These are phyloP conservation scores for Xanthorhoe spadicearia DNA, from an alignment of 2,888 invertebrate genomes.

Conservation along the genomic window DNA sequence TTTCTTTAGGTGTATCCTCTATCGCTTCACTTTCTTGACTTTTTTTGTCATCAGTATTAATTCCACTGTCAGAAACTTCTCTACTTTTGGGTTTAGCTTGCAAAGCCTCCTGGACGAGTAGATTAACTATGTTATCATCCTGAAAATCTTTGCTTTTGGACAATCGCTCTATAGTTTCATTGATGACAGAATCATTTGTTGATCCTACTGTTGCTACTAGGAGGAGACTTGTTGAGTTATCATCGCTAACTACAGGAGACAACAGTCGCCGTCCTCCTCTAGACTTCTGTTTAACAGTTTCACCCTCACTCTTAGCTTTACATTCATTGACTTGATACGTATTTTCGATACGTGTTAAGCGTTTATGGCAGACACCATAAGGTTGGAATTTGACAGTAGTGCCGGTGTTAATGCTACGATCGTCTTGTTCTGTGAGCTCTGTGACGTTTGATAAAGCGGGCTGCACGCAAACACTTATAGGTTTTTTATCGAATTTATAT, in stretches of 20 bases:
- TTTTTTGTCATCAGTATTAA: conserved; percentile 50
- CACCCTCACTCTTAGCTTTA: conserved; percentile 53
- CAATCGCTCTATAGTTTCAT: conserved; percentile 59
- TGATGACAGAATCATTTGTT: conserved; percentile 60
- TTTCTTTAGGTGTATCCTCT: conserved; percentile 51
- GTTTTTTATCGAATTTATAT: conserved; percentile 57
- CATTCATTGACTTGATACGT: conserved; percentile 27
- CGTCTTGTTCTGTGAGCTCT: conserved; percentile 64
- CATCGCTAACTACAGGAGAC: conserved; percentile 51
- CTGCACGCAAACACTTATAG: conserved; percentile 53
- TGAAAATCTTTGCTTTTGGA: conserved; percentile 56
- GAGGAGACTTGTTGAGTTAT: conserved; percentile 55
- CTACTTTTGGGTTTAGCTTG: conserved; percentile 34
- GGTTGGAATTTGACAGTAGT: conserved; percentile 49
- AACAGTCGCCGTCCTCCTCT: conserved; percentile 24
- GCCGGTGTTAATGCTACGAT: conserved; percentile 44
- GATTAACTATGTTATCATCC: conserved; percentile 59
- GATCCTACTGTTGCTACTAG: conserved; percentile 61
- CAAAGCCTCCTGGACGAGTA: conserved; percentile 65
- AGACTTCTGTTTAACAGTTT: conserved; percentile 34
- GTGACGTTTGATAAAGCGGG: conserved; percentile 65
- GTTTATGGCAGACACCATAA: conserved; percentile 52
- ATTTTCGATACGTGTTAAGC: conserved; percentile 7
- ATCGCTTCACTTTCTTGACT: conserved; percentile 50
- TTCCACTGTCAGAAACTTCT: conserved; percentile 50